Evolutionary conservation across 2,797 vertebrate species (phyloP), one percentile per base, ranked within the genome.

Genomic region (Scolopax rusticola): DNA sequence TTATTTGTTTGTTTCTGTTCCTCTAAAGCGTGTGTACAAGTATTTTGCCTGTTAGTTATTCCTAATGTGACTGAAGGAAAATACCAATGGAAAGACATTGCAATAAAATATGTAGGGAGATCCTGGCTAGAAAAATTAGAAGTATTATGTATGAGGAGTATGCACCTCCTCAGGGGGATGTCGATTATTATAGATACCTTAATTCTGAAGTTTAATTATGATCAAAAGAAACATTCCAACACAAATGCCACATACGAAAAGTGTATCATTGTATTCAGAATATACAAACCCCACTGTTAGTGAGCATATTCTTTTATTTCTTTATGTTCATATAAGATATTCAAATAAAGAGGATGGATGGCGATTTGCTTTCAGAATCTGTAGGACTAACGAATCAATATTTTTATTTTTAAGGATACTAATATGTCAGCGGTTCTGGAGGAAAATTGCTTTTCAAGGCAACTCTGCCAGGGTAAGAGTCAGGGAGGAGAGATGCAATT

Each of bases 401-500:
- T 69, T 75, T 70, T 82, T 61, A 85, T 95, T 88, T 96, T 86
- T 95, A 83, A 79, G 83, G 82, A 89, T 65, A 85, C 36, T 81
- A 59, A 77, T 9, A 36, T 53, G 40, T 69, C 78, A 80, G 74
- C 74, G 85, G 68, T 93, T 84, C 84, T 94, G 65, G 50, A 87
- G 89, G 69, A 85, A 95, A 97, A 93, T 36, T 95, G 73, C 69
- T 94, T 93, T 95, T 95, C 84, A 80, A 90, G 68, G 84, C 91
- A 89, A 75, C 53, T 25, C 36, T 75, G 80, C 86, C 10, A 20
- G 56, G 93, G 80, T 88, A 93, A 96, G 94, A 96, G 78, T 90
- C 91, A 73, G 94, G 93, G 91, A 97, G 89, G 95, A 97, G 36
- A 85, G 91, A 93, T 64, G 84, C 92, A 97, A 97, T 90, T 84